Conservation (phyloP, 1,140 invertebrate species). For the Pogonus chalceus region DNA sequence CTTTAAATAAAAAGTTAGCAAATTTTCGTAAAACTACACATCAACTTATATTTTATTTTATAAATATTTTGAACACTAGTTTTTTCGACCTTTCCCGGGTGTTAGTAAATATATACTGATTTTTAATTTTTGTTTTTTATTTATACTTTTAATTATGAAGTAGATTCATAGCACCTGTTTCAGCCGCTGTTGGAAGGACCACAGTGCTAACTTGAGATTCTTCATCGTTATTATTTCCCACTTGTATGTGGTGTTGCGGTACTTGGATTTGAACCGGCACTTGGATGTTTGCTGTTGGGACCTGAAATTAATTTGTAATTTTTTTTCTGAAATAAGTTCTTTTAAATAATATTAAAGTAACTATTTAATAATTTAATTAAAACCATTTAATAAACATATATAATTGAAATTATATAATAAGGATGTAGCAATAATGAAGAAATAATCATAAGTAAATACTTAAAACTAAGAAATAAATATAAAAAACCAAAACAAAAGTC, state of each 20-base stretch:
- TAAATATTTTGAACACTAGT: too few relatives aligned
- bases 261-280: slow-evolving; percentile 35
- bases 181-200: slow-evolving; percentile 43
- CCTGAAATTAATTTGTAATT: too few relatives aligned
- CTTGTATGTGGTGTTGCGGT: slow-evolving; percentile 33
- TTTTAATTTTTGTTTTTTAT: slow-evolving; percentile 11
- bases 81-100: too few relatives aligned
- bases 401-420: too few relatives aligned
- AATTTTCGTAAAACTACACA: too few relatives aligned
- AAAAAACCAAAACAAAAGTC: slow-evolving; percentile 8
- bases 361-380: too few relatives aligned
- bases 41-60: too few relatives aligned
- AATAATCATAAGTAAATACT: background rate
- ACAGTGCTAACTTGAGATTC: slow-evolving; percentile 36
- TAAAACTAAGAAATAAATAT: background rate
- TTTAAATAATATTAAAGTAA: too few relatives aligned
- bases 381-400: too few relatives aligned
- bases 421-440: background rate
- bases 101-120: background rate
- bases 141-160: slow-evolving; percentile 20
- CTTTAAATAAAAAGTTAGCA: too few relatives aligned
- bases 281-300: slow-evolving; percentile 32
- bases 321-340: too few relatives aligned
- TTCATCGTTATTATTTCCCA: slow-evolving; percentile 22
- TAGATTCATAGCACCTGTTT: slow-evolving; percentile 39